Evolutionary conservation across 2,113 vertebrate genomes (phyloP).

Genomic region (Equus przewalskii): DNA sequence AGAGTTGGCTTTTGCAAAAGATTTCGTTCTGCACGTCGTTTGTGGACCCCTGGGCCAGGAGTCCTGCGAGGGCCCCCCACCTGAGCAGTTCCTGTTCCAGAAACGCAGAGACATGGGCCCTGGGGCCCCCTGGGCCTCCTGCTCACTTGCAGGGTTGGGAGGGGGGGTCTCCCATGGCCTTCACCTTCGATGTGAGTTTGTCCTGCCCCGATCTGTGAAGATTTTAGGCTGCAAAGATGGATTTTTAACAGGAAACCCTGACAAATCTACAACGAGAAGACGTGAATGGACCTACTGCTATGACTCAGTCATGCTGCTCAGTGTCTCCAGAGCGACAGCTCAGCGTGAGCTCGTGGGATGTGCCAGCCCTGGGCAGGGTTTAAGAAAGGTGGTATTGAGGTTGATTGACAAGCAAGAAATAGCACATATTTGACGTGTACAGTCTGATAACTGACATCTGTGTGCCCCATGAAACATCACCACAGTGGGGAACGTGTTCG

Average conservation of each 20-base stretch:
- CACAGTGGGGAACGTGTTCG: rapidly evolving
- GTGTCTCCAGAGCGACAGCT: neutral
- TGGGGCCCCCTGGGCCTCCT: rapidly evolving
- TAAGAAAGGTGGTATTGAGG: neutral
- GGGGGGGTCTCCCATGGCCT: neutral
- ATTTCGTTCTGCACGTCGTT: neutral
- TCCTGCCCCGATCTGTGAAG: neutral
- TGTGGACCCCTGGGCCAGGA: neutral
- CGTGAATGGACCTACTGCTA: rapidly evolving
- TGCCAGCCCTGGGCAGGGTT: neutral
- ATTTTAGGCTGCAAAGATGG: neutral
- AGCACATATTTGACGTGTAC: rapidly evolving
- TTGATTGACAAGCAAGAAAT: rapidly evolving
- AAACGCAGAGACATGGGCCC: rapidly evolving
- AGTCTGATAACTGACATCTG: rapidly evolving
- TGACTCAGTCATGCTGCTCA: neutral
- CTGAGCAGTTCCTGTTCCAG: neutral
- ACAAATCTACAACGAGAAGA: neutral
- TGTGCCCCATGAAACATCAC: rapidly evolving
- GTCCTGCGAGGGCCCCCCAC: rapidly evolving
- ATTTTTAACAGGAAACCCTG: neutral
- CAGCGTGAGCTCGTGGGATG: rapidly evolving
- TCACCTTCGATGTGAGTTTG: neutral
- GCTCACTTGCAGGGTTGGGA: neutral
- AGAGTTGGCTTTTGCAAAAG: neutral